phyloP scores from a whole-genome alignment of 1,140 invertebrate species.

The Chrysomallon squamiferum region DNA sequence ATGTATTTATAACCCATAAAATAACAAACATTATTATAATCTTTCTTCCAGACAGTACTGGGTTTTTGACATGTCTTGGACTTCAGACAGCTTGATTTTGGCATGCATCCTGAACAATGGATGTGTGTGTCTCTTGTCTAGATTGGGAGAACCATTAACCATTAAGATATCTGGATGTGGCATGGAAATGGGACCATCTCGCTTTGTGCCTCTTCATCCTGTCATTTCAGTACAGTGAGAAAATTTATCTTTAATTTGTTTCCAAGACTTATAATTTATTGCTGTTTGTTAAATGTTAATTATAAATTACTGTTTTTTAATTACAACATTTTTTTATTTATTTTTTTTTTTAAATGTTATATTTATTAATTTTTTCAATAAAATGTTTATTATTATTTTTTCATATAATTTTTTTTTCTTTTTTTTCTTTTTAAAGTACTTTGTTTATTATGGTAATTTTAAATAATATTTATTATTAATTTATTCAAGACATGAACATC shows the following conservation, averaged over 20 bases:
- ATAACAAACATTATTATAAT: too few relatives aligned
- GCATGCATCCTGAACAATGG: conserved; percentile 58
- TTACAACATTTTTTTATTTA: too few relatives aligned
- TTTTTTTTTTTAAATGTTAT: background rate
- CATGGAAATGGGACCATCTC: conserved; percentile 55
- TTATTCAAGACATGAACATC: conserved; percentile 14
- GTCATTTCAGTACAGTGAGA: conserved; percentile 48
- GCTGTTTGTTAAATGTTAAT: too few relatives aligned
- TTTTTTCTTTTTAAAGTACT: background rate
- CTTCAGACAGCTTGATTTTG: conserved; percentile 57
- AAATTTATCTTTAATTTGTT: background rate
- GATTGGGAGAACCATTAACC: conserved; percentile 58
- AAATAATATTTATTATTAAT: too few relatives aligned
- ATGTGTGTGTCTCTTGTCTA: conserved; percentile 49
- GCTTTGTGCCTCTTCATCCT: conserved; percentile 60
- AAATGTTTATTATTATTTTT: background rate
- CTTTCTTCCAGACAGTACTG: conserved; percentile 55
- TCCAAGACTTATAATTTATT: background rate
- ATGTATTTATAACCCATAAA: too few relatives aligned
- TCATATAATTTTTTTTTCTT: background rate
- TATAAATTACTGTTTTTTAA: too few relatives aligned
- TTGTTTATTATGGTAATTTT: background rate
- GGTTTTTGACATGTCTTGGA: conserved; percentile 59
- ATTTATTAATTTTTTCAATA: background rate
- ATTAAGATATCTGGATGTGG: conserved; percentile 51